phyloP scores from a whole-genome alignment of 2,888 invertebrate species.

The Coronaproctus castanopsis region DNA sequence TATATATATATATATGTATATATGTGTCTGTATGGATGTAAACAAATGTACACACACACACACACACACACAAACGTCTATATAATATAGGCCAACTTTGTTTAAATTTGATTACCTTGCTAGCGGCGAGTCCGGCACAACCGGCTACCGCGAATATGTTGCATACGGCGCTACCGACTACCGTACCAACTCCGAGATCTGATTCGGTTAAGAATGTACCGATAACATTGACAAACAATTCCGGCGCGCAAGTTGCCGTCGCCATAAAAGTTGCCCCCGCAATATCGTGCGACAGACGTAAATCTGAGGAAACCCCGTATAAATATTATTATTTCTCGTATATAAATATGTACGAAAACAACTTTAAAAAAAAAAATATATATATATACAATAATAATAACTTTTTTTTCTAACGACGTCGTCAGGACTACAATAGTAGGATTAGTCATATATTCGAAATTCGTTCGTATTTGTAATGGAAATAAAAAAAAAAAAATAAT shows the following conservation, averaged over 20 bases:
- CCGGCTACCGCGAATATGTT: constrained; percentile 70
- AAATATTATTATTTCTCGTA: background rate
- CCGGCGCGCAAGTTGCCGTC: constrained; percentile 82
- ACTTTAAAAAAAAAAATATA: background rate
- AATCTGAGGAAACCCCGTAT: constrained; percentile 20
- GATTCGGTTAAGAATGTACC: constrained; percentile 65
- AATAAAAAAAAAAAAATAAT: too few relatives aligned
- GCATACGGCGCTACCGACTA: constrained; percentile 71
- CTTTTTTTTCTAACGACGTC: too few relatives aligned
- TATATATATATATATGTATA: too few relatives aligned
- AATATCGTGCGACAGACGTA: constrained; percentile 44
- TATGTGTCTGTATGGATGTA: too few relatives aligned
- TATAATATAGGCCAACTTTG: too few relatives aligned
- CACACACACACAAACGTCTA: too few relatives aligned
- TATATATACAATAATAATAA: too few relatives aligned
- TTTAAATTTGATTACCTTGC: too few relatives aligned
- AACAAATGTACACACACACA: too few relatives aligned
- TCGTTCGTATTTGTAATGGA: too few relatives aligned
- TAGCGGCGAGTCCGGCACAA: constrained; percentile 53
- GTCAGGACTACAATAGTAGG: too few relatives aligned
- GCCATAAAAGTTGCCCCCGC: constrained; percentile 96
- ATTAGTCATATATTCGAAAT: too few relatives aligned
- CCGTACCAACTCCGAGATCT: constrained; percentile 70
- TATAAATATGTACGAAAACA: background rate
- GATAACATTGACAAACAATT: constrained; percentile 78